Evolutionary conservation across 2,888 invertebrate genomes (phyloP).

Genomic region (Hirtodrosophila confusa): DNA sequence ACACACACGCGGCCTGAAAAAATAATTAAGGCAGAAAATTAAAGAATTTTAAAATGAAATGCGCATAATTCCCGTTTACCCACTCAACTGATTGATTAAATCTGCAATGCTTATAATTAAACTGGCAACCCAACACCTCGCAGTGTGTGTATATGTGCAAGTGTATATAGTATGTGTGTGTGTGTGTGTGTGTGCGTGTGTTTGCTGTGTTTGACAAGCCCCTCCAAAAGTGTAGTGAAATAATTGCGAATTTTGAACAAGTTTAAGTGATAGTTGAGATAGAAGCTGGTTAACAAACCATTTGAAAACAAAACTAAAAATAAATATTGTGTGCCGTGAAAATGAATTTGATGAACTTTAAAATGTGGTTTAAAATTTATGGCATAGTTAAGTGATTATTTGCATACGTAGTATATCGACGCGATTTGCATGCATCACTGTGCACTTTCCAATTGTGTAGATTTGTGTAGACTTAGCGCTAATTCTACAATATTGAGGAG

Average conservation of each 20-base stretch:
- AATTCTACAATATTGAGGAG: neutral
- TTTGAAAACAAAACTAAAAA: neutral
- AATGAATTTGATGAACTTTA: too few species aligned
- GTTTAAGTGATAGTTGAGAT: neutral
- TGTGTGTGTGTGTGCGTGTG: neutral
- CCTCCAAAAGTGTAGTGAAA: constrained; percentile 2
- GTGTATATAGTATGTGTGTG: neutral
- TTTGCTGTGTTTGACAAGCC: constrained; percentile 8
- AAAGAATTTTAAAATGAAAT: constrained; percentile 37
- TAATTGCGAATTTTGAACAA: constrained; percentile 1
- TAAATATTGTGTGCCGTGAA: neutral
- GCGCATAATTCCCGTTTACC: constrained; percentile 25
- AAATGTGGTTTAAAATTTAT: constrained; percentile 5
- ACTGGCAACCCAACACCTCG: constrained; percentile 3
- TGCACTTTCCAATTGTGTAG: constrained; percentile 37
- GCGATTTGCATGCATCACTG: constrained; percentile 32
- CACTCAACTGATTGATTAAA: constrained; percentile 39
- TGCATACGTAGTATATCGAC: constrained; percentile 9
- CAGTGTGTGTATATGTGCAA: neutral
- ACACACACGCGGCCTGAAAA: constrained; percentile 5
- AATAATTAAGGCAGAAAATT: constrained; percentile 37
- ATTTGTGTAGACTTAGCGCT: constrained; percentile 7
- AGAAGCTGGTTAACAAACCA: constrained; percentile 13
- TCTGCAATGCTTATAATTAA: constrained; percentile 32
- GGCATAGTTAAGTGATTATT: constrained; percentile 6